Percentiles rank a stretch among this genome's conserved stretches.
Evolutionary conservation across 2,113 vertebrate species (phyloP).

Genomic region (Trochalopteron elliotii): DNA sequence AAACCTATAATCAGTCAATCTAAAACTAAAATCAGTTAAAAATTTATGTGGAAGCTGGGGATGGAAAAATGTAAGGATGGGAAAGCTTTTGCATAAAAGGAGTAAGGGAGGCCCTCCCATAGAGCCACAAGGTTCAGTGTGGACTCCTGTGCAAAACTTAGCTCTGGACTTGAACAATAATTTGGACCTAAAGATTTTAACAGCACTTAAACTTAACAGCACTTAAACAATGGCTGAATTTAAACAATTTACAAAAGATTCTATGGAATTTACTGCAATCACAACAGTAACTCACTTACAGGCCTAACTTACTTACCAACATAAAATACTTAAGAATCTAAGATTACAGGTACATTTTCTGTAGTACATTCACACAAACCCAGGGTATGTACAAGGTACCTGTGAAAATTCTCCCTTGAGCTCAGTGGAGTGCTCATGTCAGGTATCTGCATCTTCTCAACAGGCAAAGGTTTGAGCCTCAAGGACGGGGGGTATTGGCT

Average conservation of each 20-base stretch:
- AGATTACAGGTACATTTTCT: not conserved
- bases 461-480: not conserved
- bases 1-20: not conserved
- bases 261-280: not conserved
- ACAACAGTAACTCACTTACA: not conserved
- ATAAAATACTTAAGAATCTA: not conserved
- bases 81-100: not conserved
- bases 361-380: not conserved
- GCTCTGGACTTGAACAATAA: not conserved
- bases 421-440: not conserved
- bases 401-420: not conserved
- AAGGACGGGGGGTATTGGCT: rapidly evolving
- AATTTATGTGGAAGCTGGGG: rapidly evolving
- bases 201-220: not conserved
- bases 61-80: not conserved
- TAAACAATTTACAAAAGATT: not conserved
- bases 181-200: not conserved
- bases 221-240: not conserved
- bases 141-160: not conserved
- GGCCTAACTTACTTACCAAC: not conserved
- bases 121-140: not conserved
- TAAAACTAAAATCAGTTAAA: not conserved
- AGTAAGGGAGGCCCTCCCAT: not conserved
- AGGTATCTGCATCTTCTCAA: not conserved
- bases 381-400: not conserved